Percentiles rank a stretch among this genome's conserved stretches.
Evolutionary conservation across 2,888 invertebrate genomes (phyloP).

Genomic region (Drosophila koepferae): DNA sequence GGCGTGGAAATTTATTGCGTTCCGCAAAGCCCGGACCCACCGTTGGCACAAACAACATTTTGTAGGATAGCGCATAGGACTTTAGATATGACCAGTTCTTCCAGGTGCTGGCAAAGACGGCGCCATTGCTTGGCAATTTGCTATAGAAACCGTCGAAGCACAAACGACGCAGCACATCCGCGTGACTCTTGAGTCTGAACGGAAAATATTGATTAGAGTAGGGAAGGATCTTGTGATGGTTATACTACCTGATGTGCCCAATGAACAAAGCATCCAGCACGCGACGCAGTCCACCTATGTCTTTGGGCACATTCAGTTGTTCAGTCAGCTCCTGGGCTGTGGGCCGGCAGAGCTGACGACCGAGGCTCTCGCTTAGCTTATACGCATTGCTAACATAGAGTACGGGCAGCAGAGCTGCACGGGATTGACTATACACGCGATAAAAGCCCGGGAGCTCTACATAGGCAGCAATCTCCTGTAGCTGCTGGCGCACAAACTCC

Average conservation of each 20-base stretch:
- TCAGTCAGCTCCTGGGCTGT: slow-evolving; percentile 9
- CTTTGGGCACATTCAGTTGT: slow-evolving; percentile 11
- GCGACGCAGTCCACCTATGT: slow-evolving; percentile 83
- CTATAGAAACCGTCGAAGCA: slow-evolving; percentile 88
- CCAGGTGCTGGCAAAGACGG: slow-evolving; percentile 88
- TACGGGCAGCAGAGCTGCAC: slow-evolving; percentile 85
- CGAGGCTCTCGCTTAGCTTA: slow-evolving; percentile 84
- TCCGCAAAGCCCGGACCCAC: slow-evolving; percentile 90
- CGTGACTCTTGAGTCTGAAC: slow-evolving; percentile 85
- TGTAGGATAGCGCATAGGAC: slow-evolving; percentile 87
- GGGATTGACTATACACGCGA: slow-evolving; percentile 82
- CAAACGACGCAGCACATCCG: slow-evolving; percentile 86
- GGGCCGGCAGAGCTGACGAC: slow-evolving; percentile 71
- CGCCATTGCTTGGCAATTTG: slow-evolving; percentile 88
- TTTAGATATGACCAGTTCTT: slow-evolving; percentile 87
- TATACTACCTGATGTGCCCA: slow-evolving; percentile 85
- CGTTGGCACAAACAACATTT: slow-evolving; percentile 88
- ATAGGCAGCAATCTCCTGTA: slow-evolving; percentile 73
- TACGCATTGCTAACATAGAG: slow-evolving; percentile 89
- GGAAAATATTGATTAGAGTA: not conserved
- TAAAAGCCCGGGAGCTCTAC: slow-evolving; percentile 79
- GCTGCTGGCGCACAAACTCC: slow-evolving; percentile 85
- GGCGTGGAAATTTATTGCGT: slow-evolving; percentile 86
- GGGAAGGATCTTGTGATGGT: too few species aligned
- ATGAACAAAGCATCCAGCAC: slow-evolving; percentile 88